These are phyloP conservation scores for Acanthurus tractus DNA, from an alignment of 2,797 vertebrate genomes.

Conservation along the genomic window DNA sequence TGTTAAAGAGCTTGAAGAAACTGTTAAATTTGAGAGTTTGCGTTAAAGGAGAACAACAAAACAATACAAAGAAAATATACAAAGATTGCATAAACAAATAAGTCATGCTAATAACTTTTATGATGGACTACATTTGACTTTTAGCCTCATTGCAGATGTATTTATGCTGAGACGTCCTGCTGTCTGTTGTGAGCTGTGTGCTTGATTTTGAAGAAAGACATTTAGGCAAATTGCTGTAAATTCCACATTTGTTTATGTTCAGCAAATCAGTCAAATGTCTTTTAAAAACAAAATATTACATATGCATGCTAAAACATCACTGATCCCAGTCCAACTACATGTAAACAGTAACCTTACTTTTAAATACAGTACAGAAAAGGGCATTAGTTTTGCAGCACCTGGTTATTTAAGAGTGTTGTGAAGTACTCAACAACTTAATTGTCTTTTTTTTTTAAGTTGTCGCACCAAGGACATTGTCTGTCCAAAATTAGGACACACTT, in stretches of 20 bases:
- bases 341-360: neutral
- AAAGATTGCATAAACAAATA: neutral
- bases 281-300: neutral
- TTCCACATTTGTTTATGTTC: neutral
- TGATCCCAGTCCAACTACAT: no score
- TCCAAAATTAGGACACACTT: no score
- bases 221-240: neutral
- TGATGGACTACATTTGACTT: neutral
- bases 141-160: neutral
- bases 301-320: neutral
- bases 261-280: neutral
- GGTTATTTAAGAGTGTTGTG: neutral
- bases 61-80: neutral
- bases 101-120: neutral
- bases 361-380: neutral
- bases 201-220: neutral
- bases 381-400: neutral
- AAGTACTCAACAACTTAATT: no score
- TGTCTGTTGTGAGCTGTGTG: slow-evolving; percentile 8
- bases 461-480: no score
- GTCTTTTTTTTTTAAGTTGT: no score
- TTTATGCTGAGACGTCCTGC: neutral
- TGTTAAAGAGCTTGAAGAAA: no score
- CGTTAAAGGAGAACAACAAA: neutral
- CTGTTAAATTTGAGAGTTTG: no score